phyloP scores from a whole-genome alignment of 2,113 vertebrate genomes.

The Chinchilla lanigera region DNA sequence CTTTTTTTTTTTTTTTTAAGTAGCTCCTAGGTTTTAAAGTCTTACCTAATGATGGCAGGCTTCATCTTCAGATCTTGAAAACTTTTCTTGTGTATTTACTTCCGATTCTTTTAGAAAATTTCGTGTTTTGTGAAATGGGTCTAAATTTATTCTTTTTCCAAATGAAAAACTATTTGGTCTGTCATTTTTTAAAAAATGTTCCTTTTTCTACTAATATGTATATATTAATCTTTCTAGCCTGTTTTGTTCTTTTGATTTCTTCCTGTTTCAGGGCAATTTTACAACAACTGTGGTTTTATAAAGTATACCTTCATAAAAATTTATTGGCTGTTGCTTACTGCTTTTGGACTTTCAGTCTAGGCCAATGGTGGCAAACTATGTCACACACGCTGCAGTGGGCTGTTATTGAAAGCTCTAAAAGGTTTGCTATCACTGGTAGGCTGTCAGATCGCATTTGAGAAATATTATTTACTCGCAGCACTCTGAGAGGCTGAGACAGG shows the following conservation, averaged over 20 bases:
- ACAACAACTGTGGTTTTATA: background rate
- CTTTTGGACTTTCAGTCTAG: conserved; percentile 11
- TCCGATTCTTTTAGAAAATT: conserved; percentile 31
- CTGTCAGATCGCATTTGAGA: conserved; percentile 19
- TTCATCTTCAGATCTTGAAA: conserved; percentile 33
- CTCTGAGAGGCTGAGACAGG: background rate
- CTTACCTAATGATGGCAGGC: background rate
- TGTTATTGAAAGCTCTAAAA: background rate
- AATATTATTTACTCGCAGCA: background rate
- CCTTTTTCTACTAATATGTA: background rate
- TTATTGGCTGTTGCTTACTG: background rate
- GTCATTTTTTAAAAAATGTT: background rate
- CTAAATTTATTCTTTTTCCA: background rate
- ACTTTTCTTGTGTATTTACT: background rate
- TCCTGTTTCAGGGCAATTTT: background rate
- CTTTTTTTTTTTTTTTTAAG: background rate
- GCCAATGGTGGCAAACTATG: background rate
- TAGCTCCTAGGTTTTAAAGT: background rate
- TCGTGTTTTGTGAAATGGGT: background rate
- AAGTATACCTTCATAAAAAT: conserved; percentile 10
- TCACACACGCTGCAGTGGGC: background rate
- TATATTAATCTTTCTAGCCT: background rate
- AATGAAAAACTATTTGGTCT: background rate
- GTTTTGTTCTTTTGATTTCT: background rate
- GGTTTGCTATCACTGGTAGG: background rate